These are phyloP conservation scores for Sphenodon punctatus DNA, from an alignment of 2,797 vertebrate genomes.

Conservation along the genomic window DNA sequence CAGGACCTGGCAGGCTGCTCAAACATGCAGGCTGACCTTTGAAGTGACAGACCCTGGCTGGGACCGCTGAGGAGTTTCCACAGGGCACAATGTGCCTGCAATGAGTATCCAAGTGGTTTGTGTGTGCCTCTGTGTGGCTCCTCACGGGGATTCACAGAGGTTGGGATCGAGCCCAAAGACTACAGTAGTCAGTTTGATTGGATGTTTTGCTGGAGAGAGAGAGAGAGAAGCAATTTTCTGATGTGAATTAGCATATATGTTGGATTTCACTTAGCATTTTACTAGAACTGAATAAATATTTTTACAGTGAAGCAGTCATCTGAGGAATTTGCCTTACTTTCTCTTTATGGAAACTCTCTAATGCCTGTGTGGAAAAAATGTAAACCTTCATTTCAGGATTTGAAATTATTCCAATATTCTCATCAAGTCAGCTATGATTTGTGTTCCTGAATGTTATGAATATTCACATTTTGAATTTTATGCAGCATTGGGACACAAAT, in stretches of 20 bases:
- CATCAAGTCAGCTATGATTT: background rate
- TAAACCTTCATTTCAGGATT: background rate
- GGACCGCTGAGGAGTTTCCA: too few species aligned
- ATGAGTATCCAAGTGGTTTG: too few species aligned
- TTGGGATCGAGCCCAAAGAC: too few species aligned
- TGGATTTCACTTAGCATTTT: background rate
- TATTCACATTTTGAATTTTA: background rate
- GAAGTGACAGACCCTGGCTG: too few species aligned
- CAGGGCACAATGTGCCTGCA: too few species aligned
- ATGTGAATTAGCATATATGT: background rate
- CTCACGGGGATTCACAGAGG: too few species aligned
- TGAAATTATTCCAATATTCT: background rate
- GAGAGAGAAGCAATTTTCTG: background rate
- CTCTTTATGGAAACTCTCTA: background rate
- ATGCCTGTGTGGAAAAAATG: background rate
- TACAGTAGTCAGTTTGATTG: background rate
- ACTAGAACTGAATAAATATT: background rate
- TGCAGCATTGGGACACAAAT: background rate
- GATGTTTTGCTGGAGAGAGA: background rate
- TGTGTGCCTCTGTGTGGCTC: too few species aligned
- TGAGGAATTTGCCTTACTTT: background rate
- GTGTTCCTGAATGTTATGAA: background rate
- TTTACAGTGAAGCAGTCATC: background rate
- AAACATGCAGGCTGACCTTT: too few species aligned
- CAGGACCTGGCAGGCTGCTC: too few species aligned